Base-by-base conservation (phyloP, 2,113 vertebrate genomes). In the Rhegmatorhina hoffmannsi region DNA sequence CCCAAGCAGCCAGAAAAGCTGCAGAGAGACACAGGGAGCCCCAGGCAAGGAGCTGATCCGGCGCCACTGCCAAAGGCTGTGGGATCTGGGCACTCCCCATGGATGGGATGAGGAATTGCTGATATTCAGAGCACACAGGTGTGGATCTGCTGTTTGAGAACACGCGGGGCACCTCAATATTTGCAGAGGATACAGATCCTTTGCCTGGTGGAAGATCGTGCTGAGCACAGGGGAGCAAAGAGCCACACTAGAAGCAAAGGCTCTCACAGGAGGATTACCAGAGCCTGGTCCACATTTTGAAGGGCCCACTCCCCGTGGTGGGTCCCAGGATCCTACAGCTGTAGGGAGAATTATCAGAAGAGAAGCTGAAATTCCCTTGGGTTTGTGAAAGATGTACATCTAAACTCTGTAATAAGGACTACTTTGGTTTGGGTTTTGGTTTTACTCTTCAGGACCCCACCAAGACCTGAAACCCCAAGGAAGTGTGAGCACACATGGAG, bases 361-460 rank as follows among this genome's bases (percentile, higher is more conserved):
- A 9, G 7, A 16, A 0, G 14, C 44, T 77, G 38, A 47, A 26
- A 18, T 20, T 53, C 26, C 52, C 7, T n/a, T 38, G 13, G 5
- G 4, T n/a, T 53, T n/a, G 9, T 31, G 17, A 31, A 74, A 89
- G 21, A 21, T 31, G 15, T 0, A 0, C 10, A 13, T 47, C 76
- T 43, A 60, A 66, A 56, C 31, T 33, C 44, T 25, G 2, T 19
- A 20, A 28, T 4, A 46, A 34, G 17, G 23, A 46, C 33, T 64
- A 38, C 44, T 34, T 55, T 26, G 2, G 4, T 26, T 50, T 26
- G 25, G 13, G 31, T 21, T 64, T 31, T 36, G 14, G 12, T 73
- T 58, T 34, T 20, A 46, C 28, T 62, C 14, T 33, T 83, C 24
- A 66, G 62, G 46, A 70, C 11, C 17, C 10, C 46, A 56, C 16